Evolutionary conservation across 2,888 invertebrate genomes (phyloP), one percentile per base, ranked within the genome.

Genomic region (Platycheirus rosarum): DNA sequence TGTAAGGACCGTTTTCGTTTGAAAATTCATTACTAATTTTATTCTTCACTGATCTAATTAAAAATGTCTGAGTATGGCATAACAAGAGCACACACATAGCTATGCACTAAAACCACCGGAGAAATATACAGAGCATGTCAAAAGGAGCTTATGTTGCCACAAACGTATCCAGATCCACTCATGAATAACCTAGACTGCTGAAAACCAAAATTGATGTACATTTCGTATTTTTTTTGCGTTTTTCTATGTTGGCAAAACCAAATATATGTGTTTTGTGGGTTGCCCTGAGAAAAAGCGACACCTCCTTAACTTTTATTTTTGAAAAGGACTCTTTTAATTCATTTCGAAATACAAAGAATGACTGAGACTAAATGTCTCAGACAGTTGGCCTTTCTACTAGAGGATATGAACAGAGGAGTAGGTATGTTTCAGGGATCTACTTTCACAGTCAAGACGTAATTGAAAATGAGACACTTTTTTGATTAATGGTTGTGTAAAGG

Each of bases 41-140:
- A 44, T 44, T 18, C 44, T 44, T 20, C 44, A 18, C 8, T 18
- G 20, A 20, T 44, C 18, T 44, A 44, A 44, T 44, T 18, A 44
- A 44, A 44, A 18, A 44, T 44, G 18, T 44, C 20, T 44, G 44
- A 18, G 20, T 20, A 18, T 44, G 9, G 4, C 2, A 20, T 3
- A 44, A 11, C 44, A 20, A 23, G 8, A 32, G 8, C 6, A 26
- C 4, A 32, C 8, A 5, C 8, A 6, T 32, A 32, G 29, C 29
- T 6, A 6, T 23, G 23, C 7, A 32, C 4, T 32, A 7, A 32
- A 32, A 32, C 29, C 8, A 8, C 29, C 4, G 1, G 8, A 32
- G 8, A 3, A 32, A 32, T 7, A 7, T 1, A 32, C 29, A 32
- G 29, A 6, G 8, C 8, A 32, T 32, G 1, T 7, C 29, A 32